These are phyloP conservation scores for Girardia tigrina DNA, from an alignment of 2,888 invertebrate species.

Conservation along the genomic window DNA sequence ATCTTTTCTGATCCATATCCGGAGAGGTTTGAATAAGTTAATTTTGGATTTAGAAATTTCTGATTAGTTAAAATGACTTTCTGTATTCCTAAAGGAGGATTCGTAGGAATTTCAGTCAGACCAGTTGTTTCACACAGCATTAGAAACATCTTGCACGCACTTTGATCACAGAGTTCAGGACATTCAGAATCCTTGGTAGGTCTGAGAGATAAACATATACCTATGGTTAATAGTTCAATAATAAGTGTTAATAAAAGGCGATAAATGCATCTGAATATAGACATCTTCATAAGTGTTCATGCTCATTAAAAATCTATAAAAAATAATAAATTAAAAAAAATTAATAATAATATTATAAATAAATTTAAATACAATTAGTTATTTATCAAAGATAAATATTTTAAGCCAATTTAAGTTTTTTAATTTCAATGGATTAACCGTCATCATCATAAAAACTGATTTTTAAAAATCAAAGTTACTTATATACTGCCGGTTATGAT, in stretches of 20 bases:
- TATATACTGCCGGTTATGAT: no score
- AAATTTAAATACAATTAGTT: no score
- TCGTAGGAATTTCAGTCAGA: neutral
- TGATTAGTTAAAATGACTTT: conserved; percentile 1
- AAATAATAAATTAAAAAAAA: no score
- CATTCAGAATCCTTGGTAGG: neutral
- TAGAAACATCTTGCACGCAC: neutral
- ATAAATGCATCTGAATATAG: neutral
- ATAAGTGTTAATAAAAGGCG: neutral
- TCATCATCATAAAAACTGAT: no score
- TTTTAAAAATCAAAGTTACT: no score
- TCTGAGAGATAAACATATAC: neutral
- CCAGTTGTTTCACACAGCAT: neutral
- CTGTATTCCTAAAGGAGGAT: neutral
- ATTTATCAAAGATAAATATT: no score
- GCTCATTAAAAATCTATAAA: neutral
- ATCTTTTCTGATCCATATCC: neutral
- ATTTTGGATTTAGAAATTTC: neutral
- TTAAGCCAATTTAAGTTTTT: no score
- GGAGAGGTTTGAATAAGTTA: conserved; percentile 3
- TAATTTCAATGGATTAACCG: no score
- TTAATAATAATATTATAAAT: no score
- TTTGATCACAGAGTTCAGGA: neutral
- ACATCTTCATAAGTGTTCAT: neutral
- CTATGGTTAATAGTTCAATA: neutral